Evolutionary conservation across 2,113 vertebrate genomes (phyloP).

Genomic region (Anhinga anhinga): DNA sequence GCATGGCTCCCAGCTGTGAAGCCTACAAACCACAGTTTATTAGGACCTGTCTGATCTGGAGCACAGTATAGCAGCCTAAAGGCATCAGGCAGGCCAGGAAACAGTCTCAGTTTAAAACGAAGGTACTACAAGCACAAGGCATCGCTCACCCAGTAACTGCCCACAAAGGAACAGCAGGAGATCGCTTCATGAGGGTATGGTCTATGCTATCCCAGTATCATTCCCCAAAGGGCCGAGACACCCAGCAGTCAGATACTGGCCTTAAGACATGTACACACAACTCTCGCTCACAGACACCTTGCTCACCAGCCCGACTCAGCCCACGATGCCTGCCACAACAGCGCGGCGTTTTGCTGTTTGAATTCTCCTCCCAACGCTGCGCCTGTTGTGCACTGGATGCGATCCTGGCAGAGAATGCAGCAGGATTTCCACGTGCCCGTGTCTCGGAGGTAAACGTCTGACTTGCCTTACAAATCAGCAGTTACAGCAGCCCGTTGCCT

Average conservation of each 20-base stretch:
- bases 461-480: not conserved
- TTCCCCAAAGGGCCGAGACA: not conserved
- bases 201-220: not conserved
- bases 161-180: not conserved
- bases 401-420: not conserved
- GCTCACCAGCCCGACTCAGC: not conserved
- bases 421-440: accelerated
- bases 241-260: not conserved
- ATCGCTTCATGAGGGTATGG: accelerated
- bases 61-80: not conserved
- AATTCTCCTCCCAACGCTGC: not conserved
- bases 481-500: accelerated
- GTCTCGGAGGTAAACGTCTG: not conserved
- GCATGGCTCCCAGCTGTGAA: not conserved
- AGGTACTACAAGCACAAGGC: not conserved
- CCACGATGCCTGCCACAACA: not conserved
- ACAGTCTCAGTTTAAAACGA: not conserved
- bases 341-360: accelerated
- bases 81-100: not conserved
- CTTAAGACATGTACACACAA: accelerated
- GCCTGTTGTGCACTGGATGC: accelerated
- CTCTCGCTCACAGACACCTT: not conserved
- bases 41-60: not conserved
- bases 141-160: not conserved
- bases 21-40: not conserved